phyloP scores from a whole-genome alignment of 2,113 vertebrate genomes.

The Lanius collurio region DNA sequence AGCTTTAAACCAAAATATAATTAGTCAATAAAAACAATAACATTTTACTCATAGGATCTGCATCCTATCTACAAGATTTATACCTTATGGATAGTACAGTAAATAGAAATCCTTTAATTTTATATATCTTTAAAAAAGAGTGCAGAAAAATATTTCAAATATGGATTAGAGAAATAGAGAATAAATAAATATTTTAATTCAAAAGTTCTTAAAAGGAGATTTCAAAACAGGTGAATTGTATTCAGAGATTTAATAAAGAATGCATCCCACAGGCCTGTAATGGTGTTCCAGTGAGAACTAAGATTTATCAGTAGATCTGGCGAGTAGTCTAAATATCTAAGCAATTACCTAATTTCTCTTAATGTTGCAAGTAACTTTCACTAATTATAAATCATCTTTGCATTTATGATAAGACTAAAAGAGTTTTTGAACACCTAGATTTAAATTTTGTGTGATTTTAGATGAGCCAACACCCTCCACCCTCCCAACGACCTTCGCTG shows the following conservation, averaged over 20 bases:
- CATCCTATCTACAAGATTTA: not conserved
- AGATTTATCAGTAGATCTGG: not conserved
- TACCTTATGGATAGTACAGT: not conserved
- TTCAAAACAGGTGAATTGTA: not conserved
- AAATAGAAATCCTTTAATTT: not conserved
- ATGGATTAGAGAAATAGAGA: not conserved
- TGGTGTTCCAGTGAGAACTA: not conserved
- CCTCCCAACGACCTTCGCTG: not conserved
- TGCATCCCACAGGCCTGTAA: not conserved
- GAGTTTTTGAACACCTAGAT: not conserved
- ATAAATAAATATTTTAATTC: not conserved
- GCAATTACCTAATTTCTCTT: not conserved
- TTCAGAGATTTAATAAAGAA: not conserved
- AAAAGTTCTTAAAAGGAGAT: not conserved
- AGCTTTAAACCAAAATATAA: not conserved
- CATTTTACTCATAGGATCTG: not conserved
- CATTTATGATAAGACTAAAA: not conserved
- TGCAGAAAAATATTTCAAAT: not conserved
- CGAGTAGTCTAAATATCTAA: not conserved
- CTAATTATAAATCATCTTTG: not conserved
- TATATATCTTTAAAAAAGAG: not conserved
- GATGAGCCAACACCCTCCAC: rapidly evolving
- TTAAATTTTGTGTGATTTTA: not conserved
- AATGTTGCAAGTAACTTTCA: not conserved
- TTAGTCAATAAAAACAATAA: not conserved